These are phyloP conservation scores for Dinoponera quadriceps DNA, from an alignment of 1,140 invertebrate species.

Conservation along the genomic window DNA sequence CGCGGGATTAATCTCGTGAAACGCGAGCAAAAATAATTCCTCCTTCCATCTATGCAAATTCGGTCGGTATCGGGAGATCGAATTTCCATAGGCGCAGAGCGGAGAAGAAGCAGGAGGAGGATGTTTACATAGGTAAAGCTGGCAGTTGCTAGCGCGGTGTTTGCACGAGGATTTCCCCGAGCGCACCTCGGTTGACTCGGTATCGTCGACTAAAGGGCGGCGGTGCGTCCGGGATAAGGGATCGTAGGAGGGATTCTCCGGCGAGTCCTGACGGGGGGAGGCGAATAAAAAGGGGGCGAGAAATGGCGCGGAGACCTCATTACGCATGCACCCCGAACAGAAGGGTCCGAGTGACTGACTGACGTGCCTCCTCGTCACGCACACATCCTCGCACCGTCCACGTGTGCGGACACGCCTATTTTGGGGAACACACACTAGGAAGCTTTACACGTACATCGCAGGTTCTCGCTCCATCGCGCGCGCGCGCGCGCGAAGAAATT, in stretches of 20 bases:
- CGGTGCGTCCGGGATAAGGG: slow-evolving; percentile 58
- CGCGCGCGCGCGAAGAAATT: neutral
- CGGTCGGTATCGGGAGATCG: slow-evolving; percentile 31
- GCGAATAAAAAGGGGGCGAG: slow-evolving; percentile 76
- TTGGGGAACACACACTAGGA: slow-evolving; percentile 4
- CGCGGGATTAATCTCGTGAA: neutral
- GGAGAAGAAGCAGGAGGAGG: neutral
- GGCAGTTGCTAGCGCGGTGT: slow-evolving; percentile 69
- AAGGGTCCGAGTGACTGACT: slow-evolving; percentile 76
- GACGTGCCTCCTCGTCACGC: slow-evolving; percentile 71
- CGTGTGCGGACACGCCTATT: slow-evolving; percentile 58
- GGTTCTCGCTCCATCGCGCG: slow-evolving; percentile 30
- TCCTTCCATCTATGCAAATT: slow-evolving; percentile 41
- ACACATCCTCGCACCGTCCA: slow-evolving; percentile 33
- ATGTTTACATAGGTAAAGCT: slow-evolving; percentile 60
- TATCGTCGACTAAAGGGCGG: slow-evolving; percentile 57
- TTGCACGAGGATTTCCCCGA: slow-evolving; percentile 69
- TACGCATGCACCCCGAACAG: slow-evolving; percentile 80
- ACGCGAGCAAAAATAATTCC: neutral
- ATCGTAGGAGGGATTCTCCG: slow-evolving; percentile 69
- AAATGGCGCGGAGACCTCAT: slow-evolving; percentile 77
- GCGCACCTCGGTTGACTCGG: slow-evolving; percentile 51
- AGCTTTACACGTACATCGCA: slow-evolving; percentile 22
- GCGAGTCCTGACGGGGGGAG: slow-evolving; percentile 64
- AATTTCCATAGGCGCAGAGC: slow-evolving; percentile 61